These are phyloP conservation scores for Bothrops jararaca DNA, from an alignment of 2,113 vertebrate genomes.

Conservation along the genomic window DNA sequence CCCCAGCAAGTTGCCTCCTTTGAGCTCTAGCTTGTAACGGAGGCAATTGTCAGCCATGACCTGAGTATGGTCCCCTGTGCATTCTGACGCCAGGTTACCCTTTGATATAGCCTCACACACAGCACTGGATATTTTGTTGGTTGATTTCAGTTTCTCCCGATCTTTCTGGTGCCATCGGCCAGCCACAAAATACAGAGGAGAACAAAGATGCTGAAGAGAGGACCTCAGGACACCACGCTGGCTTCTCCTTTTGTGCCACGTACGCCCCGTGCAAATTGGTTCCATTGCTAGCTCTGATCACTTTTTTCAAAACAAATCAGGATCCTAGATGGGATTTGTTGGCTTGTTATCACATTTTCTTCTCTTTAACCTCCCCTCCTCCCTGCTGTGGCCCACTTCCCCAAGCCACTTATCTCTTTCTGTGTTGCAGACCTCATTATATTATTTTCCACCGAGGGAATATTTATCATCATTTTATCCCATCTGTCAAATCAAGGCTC, in stretches of 20 bases:
- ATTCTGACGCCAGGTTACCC: not conserved
- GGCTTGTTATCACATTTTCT: constrained; percentile 22
- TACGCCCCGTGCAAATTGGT: not conserved
- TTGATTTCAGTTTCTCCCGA: not conserved
- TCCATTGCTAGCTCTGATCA: constrained; percentile 47
- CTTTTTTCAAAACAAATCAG: constrained; percentile 61
- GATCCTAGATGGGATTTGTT: constrained; percentile 64
- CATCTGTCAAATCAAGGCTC: constrained; percentile 55
- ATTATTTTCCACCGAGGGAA: constrained; percentile 59
- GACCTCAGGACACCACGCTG: accelerated
- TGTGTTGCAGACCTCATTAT: constrained; percentile 66
- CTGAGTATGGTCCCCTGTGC: too few relatives aligned
- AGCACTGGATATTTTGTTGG: not conserved
- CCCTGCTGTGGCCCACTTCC: constrained; percentile 43
- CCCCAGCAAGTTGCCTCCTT: not conserved
- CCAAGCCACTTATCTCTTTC: constrained; percentile 61
- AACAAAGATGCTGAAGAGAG: not conserved
- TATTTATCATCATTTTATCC: constrained; percentile 57
- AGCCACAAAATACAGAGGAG: not conserved
- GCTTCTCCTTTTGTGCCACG: accelerated
- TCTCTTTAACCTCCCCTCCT: not conserved
- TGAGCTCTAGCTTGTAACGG: not conserved
- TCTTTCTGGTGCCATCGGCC: not conserved
- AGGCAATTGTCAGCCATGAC: too few relatives aligned
- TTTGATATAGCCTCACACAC: not conserved